Percentiles rank a stretch among this genome's conserved stretches.
Conservation (phyloP, 2,797 vertebrate genomes). For the Protonibea diacanthus region DNA sequence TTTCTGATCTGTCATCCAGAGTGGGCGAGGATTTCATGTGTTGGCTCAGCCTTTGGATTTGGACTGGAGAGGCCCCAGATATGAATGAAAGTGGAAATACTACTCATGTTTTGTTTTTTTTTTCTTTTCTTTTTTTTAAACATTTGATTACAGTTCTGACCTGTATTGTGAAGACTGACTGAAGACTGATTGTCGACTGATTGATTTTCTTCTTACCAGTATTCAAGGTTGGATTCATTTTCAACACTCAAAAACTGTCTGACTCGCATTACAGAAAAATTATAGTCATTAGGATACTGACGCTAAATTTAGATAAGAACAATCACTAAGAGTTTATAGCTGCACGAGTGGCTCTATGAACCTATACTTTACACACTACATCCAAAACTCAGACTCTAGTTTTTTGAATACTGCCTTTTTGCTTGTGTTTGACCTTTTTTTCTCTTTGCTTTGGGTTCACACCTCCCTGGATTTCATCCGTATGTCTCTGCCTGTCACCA, state of each 20-base stretch:
- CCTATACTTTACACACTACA: background rate
- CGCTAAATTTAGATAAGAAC: background rate
- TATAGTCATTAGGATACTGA: background rate
- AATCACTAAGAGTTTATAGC: background rate
- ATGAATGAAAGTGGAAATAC: slow-evolving; percentile 25
- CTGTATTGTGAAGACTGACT: background rate
- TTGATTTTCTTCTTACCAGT: background rate
- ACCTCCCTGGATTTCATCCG: too few species aligned
- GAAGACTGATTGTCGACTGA: background rate
- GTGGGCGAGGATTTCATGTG: background rate
- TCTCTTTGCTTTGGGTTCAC: too few species aligned
- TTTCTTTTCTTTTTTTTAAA: background rate
- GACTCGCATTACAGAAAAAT: background rate
- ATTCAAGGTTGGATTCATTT: background rate
- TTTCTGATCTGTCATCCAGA: slow-evolving; percentile 22
- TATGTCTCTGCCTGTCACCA: too few species aligned
- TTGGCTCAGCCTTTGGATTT: slow-evolving; percentile 12
- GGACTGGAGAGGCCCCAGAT: background rate
- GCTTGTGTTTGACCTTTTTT: too few species aligned
- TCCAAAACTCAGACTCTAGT: too few species aligned
- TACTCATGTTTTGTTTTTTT: background rate
- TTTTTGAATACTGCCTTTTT: too few species aligned
- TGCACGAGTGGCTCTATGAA: background rate
- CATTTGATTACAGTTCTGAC: slow-evolving; percentile 4
- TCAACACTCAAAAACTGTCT: background rate